phyloP scores from a whole-genome alignment of 2,797 vertebrate genomes.

The Urophycis tenuis region DNA sequence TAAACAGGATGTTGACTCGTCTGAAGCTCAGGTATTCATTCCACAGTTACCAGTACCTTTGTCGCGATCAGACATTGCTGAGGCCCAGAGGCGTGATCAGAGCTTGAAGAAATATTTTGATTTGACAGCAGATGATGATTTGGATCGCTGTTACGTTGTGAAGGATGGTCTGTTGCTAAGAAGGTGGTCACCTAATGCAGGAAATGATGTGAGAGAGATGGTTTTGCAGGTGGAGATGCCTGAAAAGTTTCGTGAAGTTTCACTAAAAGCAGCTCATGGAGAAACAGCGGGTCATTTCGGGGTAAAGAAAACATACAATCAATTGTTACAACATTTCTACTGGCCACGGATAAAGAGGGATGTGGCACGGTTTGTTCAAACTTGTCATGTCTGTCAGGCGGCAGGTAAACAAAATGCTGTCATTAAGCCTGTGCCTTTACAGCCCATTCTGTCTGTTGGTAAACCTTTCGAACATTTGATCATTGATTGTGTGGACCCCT shows the following conservation, averaged over 20 bases:
- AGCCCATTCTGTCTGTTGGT: neutral
- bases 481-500: neutral
- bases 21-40: too few relatives aligned
- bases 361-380: neutral
- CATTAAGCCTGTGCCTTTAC: neutral
- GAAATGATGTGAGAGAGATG: neutral
- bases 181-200: neutral
- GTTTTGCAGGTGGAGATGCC: neutral
- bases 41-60: neutral
- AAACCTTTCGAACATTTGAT: neutral
- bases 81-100: too few relatives aligned
- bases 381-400: neutral
- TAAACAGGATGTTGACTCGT: too few relatives aligned
- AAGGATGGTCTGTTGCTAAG: neutral
- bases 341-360: neutral
- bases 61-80: neutral
- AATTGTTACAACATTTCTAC: too few relatives aligned
- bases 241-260: neutral
- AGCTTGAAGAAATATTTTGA: too few relatives aligned
- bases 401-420: neutral
- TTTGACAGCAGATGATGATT: neutral
- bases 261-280: neutral
- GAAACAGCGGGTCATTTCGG: neutral
- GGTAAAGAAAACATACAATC: neutral
- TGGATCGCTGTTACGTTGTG: neutral